Percentiles rank a stretch among this genome's conserved stretches.
These are phyloP conservation scores for Aspidapion aeneum DNA, from an alignment of 2,888 invertebrate species.

Conservation along the genomic window DNA sequence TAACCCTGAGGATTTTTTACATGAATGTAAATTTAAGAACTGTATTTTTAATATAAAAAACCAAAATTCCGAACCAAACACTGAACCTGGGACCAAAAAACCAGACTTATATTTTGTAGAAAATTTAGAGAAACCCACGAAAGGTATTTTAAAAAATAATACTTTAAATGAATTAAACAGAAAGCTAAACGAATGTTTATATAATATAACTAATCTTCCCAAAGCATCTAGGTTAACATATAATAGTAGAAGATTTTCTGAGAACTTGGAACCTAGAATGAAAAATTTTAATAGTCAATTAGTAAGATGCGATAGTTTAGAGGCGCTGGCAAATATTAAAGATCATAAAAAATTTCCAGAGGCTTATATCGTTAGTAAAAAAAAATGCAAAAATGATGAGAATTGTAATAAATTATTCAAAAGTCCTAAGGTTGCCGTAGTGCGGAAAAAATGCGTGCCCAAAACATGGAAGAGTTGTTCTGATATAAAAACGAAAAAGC, in stretches of 20 bases:
- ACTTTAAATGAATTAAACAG: conserved; percentile 14
- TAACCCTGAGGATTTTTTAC: conserved; percentile 38
- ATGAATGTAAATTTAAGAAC: conserved; percentile 45
- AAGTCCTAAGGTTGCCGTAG: conserved; percentile 39
- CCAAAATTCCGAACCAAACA: not conserved
- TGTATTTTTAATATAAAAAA: conserved; percentile 46
- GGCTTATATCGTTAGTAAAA: conserved; percentile 45
- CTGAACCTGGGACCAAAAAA: conserved; percentile 49
- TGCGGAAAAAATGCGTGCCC: conserved; percentile 38
- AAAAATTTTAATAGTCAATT: conserved; percentile 49
- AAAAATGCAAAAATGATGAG: conserved; percentile 27
- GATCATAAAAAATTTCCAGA: conserved; percentile 47
- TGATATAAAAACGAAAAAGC: conserved; percentile 41
- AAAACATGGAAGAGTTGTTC: conserved; percentile 48
- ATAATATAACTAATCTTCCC: conserved; percentile 33
- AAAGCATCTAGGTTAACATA: conserved; percentile 33
- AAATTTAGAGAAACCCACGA: conserved; percentile 24
- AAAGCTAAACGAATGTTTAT: conserved; percentile 32
- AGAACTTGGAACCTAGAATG: conserved; percentile 48
- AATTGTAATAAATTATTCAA: conserved; percentile 28
- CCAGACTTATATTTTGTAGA: conserved; percentile 47
- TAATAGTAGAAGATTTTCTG: conserved; percentile 50
- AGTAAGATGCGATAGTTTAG: conserved; percentile 48
- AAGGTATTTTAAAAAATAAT: conserved; percentile 41
- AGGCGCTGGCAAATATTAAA: conserved; percentile 37